Conservation (phyloP, 2,797 vertebrate genomes). For the Notolabrus celidotus region DNA sequence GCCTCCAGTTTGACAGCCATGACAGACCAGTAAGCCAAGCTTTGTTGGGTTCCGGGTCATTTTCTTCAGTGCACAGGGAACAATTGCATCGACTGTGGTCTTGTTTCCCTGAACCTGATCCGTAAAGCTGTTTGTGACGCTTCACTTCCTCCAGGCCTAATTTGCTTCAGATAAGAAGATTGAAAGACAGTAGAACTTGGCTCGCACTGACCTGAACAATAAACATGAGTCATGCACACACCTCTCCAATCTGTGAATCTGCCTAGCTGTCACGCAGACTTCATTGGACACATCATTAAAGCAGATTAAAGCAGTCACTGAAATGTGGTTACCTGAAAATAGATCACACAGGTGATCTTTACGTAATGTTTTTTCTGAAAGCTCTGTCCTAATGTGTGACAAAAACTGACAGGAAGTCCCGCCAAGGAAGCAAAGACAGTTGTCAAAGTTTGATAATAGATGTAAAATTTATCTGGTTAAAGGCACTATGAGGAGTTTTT, state of each 20-base stretch:
- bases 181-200: constrained; percentile 40
- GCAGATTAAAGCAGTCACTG: neutral
- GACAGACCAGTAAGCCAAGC: neutral
- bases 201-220: constrained; percentile 56
- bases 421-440: too few species aligned
- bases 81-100: constrained; percentile 38
- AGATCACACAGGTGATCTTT: too few species aligned
- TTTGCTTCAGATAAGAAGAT: constrained; percentile 63
- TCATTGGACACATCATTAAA: neutral
- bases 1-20: neutral
- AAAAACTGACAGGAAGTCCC: too few species aligned
- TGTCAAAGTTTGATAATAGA: too few species aligned
- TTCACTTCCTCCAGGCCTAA: constrained; percentile 57
- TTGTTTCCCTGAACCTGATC: constrained; percentile 60
- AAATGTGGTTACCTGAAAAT: too few species aligned
- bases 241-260: neutral
- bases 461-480: too few species aligned
- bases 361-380: too few species aligned
- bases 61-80: constrained; percentile 16
- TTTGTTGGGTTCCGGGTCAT: constrained; percentile 44
- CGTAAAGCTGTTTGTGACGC: constrained; percentile 65
- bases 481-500: too few species aligned
- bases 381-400: too few species aligned
- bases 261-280: neutral
- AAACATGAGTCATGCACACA: constrained; percentile 33